Evolutionary conservation across 2,888 invertebrate species (phyloP).

Genomic region (Drosophila pseudotakahashii): DNA sequence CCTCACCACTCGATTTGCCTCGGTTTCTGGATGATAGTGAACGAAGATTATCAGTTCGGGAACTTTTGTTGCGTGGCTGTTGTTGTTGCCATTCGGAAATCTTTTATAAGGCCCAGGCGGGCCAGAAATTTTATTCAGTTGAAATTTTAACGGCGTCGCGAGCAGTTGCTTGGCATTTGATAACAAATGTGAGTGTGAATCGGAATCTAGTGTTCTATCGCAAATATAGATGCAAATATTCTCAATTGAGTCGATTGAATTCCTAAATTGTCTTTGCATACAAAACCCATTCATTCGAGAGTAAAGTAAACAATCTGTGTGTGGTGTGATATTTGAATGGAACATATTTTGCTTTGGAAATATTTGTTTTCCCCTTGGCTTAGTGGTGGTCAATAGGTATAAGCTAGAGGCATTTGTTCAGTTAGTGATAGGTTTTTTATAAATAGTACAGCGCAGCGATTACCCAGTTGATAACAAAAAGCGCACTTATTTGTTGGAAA

Average conservation of each 20-base stretch:
- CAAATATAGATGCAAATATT: constrained; percentile 34
- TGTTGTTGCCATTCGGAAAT: constrained; percentile 30
- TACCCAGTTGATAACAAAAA: constrained; percentile 8
- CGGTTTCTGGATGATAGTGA: constrained; percentile 25
- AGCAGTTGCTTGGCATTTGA: constrained; percentile 33
- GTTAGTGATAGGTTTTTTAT: constrained; percentile 17
- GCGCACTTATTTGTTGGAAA: background rate
- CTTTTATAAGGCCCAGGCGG: constrained; percentile 52
- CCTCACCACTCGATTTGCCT: constrained; percentile 3
- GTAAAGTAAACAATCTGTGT: constrained; percentile 14
- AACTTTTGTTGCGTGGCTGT: constrained; percentile 18
- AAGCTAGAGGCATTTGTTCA: constrained; percentile 1
- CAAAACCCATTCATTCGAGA: background rate
- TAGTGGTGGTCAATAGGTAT: background rate
- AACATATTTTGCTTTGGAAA: background rate
- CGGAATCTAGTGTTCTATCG: constrained; percentile 10
- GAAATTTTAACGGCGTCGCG: constrained; percentile 52
- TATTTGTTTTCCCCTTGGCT: background rate
- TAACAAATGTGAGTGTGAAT: constrained; percentile 50
- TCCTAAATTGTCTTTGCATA: constrained; percentile 6
- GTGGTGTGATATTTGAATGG: constrained; percentile 26
- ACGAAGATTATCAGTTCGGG: constrained; percentile 21
- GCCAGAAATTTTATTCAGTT: constrained; percentile 54
- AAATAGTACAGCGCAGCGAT: constrained; percentile 10
- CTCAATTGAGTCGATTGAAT: constrained; percentile 23